phyloP scores from a whole-genome alignment of 35 echinoderm and acorn worm species.

The Stichopus chloronotus region DNA sequence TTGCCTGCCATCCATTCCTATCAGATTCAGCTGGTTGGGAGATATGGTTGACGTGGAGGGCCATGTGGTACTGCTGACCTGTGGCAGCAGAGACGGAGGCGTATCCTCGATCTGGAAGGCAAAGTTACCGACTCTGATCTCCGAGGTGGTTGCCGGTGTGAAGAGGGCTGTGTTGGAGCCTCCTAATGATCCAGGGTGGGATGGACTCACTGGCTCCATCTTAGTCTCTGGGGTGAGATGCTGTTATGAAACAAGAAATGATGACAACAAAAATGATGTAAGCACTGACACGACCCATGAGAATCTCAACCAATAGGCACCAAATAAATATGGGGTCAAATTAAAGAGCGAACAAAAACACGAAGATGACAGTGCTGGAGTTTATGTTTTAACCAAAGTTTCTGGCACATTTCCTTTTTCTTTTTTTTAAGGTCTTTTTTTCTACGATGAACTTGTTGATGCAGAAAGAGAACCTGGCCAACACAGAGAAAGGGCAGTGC shows the following conservation, averaged over 20 bases:
- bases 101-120: neutral
- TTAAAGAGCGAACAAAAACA: too few species aligned
- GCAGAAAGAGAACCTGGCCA: too few species aligned
- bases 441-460: too few species aligned
- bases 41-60: neutral
- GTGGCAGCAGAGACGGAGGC: neutral
- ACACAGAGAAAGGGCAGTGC: too few species aligned
- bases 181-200: neutral
- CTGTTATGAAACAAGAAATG: neutral
- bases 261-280: too few species aligned
- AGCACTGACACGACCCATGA: too few species aligned
- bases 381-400: too few species aligned
- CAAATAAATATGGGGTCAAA: too few species aligned
- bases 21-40: neutral
- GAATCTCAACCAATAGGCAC: too few species aligned
- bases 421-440: too few species aligned
- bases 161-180: neutral
- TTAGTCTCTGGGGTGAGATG: neutral
- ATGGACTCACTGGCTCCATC: constrained; percentile 12
- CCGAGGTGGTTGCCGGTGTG: neutral
- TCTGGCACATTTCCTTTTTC: too few species aligned
- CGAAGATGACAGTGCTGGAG: too few species aligned
- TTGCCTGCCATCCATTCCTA: neutral
- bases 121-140: neutral
- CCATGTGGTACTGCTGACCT: neutral